Percentiles rank a stretch among this genome's conserved stretches.
Evolutionary conservation across 2,888 invertebrate genomes (phyloP).

Genomic region (Holacanthella duospinosa): DNA sequence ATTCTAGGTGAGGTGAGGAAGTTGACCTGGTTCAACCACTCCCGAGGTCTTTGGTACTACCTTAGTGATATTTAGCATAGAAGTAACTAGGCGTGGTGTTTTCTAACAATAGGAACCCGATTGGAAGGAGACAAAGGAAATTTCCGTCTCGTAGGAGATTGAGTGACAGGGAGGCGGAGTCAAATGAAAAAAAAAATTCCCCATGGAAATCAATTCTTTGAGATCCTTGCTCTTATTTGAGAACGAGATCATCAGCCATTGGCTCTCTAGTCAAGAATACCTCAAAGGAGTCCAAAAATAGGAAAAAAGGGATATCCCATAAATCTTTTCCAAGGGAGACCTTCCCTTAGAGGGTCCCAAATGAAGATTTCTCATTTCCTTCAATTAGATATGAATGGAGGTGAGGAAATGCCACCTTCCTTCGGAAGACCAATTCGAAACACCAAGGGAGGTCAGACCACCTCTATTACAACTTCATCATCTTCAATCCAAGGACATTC

Average conservation of each 20-base stretch:
- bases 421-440: constrained; percentile 27
- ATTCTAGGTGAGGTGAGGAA: no score
- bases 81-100: no score
- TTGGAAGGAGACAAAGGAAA: background rate
- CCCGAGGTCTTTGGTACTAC: no score
- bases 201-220: background rate
- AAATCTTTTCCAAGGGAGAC: background rate
- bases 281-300: background rate
- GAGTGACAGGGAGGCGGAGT: background rate
- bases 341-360: background rate
- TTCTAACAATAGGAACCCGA: background rate
- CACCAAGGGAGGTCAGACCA: constrained; percentile 37
- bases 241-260: background rate
- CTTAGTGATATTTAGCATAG: no score
- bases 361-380: constrained; percentile 2
- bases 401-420: constrained; percentile 8
- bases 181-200: background rate
- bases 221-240: background rate
- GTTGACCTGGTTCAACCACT: no score
- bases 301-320: background rate
- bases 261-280: background rate
- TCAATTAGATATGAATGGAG: constrained; percentile 1
- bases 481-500: background rate
- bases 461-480: constrained; percentile 22
- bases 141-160: background rate